Conservation (phyloP, 2,888 invertebrate genomes). For the Plagodis dolabraria region DNA sequence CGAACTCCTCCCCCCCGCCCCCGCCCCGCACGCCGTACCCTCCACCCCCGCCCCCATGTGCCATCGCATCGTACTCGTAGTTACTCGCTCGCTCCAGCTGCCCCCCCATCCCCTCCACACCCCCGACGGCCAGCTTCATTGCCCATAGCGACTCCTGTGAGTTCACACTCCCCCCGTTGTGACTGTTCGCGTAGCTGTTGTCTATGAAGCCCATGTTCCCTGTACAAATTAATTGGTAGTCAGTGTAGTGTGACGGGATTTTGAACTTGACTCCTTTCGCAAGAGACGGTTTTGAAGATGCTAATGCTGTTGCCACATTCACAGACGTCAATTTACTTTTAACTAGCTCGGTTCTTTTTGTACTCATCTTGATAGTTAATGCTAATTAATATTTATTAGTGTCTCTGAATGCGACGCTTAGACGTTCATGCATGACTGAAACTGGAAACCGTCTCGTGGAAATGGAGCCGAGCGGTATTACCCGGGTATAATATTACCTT, state of each 20-base stretch:
- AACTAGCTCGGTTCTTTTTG: neutral
- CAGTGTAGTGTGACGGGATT: neutral
- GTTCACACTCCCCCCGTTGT: conserved; percentile 97
- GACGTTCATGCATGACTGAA: too few relatives aligned
- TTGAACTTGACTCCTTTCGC: too few relatives aligned
- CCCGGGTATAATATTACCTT: conserved; percentile 45
- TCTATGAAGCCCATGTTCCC: conserved; percentile 94
- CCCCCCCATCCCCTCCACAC: conserved; percentile 84
- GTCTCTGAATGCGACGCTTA: too few relatives aligned
- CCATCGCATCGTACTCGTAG: conserved; percentile 90
- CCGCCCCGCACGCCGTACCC: conserved; percentile 89
- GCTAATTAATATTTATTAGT: too few relatives aligned
- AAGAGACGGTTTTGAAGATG: too few relatives aligned
- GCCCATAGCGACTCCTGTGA: conserved; percentile 98
- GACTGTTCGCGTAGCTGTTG: conserved; percentile 96
- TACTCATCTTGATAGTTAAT: neutral
- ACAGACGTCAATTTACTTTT: neutral
- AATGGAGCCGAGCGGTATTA: too few relatives aligned
- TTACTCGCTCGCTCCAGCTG: conserved; percentile 87
- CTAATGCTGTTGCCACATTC: neutral
- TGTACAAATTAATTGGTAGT: conserved; percentile 10
- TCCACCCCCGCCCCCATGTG: conserved; percentile 88
- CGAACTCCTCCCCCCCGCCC: conserved; percentile 86
- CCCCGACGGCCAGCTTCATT: conserved; percentile 94
- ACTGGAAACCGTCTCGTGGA: too few relatives aligned